Evolutionary conservation across 1,140 invertebrate species (phyloP).

Genomic region (Conus ventricosus): DNA sequence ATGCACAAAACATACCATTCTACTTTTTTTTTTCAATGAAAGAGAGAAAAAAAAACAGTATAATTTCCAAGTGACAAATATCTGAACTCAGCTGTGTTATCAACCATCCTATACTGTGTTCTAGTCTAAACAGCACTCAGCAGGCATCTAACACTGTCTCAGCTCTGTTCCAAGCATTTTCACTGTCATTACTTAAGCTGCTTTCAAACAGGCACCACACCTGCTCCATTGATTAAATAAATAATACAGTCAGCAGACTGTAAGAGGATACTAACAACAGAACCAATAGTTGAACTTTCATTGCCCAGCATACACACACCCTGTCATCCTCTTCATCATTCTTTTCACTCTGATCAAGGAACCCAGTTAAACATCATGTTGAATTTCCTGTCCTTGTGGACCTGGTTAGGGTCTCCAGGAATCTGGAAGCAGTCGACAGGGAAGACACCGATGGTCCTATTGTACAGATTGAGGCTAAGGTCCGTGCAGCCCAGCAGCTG

Average conservation of each 20-base stretch:
- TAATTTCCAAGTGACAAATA: no score
- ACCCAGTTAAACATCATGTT: slow-evolving; percentile 57
- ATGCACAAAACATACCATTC: no score
- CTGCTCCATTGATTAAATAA: not conserved
- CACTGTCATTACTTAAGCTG: not conserved
- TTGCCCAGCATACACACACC: slow-evolving; percentile 25
- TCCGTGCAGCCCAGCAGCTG: slow-evolving; percentile 61
- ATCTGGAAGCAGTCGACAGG: slow-evolving; percentile 67
- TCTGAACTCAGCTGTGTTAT: no score
- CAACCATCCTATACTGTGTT: not conserved
- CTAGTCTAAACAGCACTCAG: not conserved
- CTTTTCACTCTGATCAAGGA: slow-evolving; percentile 42
- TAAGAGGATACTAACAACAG: not conserved
- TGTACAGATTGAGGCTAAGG: slow-evolving; percentile 61
- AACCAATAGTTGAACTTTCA: not conserved
- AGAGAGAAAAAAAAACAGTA: no score
- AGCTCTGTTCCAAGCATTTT: not conserved
- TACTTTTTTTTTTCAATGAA: no score
- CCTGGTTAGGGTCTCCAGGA: slow-evolving; percentile 56
- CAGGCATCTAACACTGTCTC: not conserved
- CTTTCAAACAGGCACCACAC: not conserved
- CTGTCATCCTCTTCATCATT: not conserved
- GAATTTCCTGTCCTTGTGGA: slow-evolving; percentile 46
- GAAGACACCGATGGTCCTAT: slow-evolving; percentile 61
- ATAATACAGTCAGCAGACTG: not conserved